A percentile compares a stretch with the other conserved stretches of the same genome.
These are phyloP conservation scores for Gorsachius magnificus DNA, from an alignment of 2,797 vertebrate genomes.

Conservation along the genomic window DNA sequence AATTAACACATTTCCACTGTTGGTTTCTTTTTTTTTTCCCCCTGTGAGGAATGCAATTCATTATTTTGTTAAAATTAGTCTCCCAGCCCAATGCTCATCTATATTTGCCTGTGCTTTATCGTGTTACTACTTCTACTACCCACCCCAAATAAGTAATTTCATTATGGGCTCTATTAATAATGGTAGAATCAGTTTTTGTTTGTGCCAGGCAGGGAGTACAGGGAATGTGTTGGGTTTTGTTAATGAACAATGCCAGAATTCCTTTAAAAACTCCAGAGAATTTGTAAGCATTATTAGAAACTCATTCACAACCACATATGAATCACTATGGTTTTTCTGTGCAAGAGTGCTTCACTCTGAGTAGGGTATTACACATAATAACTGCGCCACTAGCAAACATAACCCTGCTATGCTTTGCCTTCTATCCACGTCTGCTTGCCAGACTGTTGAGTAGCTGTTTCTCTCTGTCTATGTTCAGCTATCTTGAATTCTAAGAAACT, in stretches of 20 bases:
- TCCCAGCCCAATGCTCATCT: neutral
- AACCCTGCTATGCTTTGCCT: neutral
- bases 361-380: neutral
- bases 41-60: neutral
- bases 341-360: neutral
- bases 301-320: conserved; percentile 29
- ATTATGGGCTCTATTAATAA: neutral
- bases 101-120: neutral
- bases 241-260: conserved; percentile 31
- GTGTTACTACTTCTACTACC: neutral
- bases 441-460: conserved; percentile 1
- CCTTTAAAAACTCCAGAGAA: neutral
- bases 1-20: neutral
- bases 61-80: conserved; percentile 4
- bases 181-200: neutral
- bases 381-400: neutral
- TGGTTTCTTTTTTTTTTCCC: neutral
- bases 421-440: neutral
- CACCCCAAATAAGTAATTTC: neutral
- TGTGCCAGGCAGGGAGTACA: neutral
- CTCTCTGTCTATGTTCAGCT: neutral
- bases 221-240: neutral
- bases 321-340: neutral
- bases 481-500: neutral
- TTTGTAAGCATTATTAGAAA: conserved; percentile 14